These are phyloP conservation scores for Macquaria ambigua DNA, from an alignment of 2,113 vertebrate species.

Conservation along the genomic window DNA sequence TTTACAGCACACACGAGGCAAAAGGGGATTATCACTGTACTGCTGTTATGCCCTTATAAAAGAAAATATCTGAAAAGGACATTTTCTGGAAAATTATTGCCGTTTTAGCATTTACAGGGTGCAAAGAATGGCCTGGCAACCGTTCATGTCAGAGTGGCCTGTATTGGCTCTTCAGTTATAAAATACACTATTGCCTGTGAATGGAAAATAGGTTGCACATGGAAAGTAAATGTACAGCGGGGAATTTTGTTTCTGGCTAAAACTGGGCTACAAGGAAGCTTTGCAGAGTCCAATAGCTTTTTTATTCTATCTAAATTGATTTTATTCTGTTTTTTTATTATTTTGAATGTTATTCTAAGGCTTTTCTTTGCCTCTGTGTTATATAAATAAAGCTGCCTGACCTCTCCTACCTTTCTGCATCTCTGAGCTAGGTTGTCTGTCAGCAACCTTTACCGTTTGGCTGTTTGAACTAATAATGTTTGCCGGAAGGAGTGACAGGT, in stretches of 20 bases:
- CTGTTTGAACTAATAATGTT: constrained; percentile 45
- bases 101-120: constrained; percentile 34
- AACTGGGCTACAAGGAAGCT: background rate
- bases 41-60: constrained; percentile 14
- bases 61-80: constrained; percentile 45
- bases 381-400: background rate
- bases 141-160: constrained; percentile 6
- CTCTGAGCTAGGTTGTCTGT: constrained; percentile 4
- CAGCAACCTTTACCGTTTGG: constrained; percentile 17
- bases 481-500: background rate
- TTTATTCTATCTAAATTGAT: too few relatives aligned
- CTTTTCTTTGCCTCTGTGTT: constrained; percentile 15
- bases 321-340: too few relatives aligned
- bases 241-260: constrained; percentile 4
- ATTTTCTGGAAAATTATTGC: constrained; percentile 48
- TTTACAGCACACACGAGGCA: constrained; percentile 12
- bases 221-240: constrained; percentile 16
- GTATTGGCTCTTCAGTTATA: background rate
- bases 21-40: background rate
- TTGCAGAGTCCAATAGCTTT: constrained; percentile 18
- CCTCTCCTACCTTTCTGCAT: constrained; percentile 6
- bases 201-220: constrained; percentile 54
- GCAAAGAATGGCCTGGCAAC: constrained; percentile 33
- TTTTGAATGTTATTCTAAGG: too few relatives aligned
- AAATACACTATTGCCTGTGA: constrained; percentile 28